phyloP scores from a whole-genome alignment of 2,888 invertebrate genomes.

The Anthophora plumipes region DNA sequence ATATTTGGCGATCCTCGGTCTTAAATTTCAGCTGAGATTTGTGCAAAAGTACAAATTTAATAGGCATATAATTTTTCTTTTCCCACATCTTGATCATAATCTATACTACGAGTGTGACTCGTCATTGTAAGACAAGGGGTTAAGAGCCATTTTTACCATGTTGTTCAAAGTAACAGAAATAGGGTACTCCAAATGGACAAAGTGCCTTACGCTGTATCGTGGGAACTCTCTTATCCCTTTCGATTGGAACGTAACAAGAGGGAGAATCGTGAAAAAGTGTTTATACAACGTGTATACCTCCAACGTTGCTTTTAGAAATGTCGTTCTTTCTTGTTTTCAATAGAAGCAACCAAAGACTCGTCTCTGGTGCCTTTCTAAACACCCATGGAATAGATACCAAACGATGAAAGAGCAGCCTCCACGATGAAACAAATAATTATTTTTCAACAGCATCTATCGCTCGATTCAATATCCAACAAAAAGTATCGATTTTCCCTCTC shows the following conservation, averaged over 20 bases:
- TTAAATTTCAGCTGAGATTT: too few species aligned
- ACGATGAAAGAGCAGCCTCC: not conserved
- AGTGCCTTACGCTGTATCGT: slow-evolving; percentile 31
- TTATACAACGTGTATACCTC: slow-evolving; percentile 1
- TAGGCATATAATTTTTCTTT: too few species aligned
- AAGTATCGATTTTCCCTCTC: too few species aligned
- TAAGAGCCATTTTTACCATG: not conserved
- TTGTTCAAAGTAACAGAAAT: slow-evolving; percentile 18
- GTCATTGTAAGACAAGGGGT: too few species aligned
- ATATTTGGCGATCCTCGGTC: too few species aligned
- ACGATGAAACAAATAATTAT: not conserved
- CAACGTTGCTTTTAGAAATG: not conserved
- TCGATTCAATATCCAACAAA: too few species aligned
- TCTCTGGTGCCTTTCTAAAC: not conserved
- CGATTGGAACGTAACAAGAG: not conserved
- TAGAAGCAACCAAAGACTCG: not conserved
- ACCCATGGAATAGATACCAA: not conserved
- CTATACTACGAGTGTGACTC: too few species aligned
- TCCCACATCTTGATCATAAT: too few species aligned
- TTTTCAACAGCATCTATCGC: too few species aligned
- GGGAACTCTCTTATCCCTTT: slow-evolving; percentile 8
- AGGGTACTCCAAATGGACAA: slow-evolving; percentile 24
- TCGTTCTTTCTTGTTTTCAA: slow-evolving; percentile 1
- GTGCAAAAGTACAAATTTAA: too few species aligned
- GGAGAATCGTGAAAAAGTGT: slow-evolving; percentile 10